Base-by-base conservation (phyloP, 2,113 vertebrate genomes). In the Pagrus major region DNA sequence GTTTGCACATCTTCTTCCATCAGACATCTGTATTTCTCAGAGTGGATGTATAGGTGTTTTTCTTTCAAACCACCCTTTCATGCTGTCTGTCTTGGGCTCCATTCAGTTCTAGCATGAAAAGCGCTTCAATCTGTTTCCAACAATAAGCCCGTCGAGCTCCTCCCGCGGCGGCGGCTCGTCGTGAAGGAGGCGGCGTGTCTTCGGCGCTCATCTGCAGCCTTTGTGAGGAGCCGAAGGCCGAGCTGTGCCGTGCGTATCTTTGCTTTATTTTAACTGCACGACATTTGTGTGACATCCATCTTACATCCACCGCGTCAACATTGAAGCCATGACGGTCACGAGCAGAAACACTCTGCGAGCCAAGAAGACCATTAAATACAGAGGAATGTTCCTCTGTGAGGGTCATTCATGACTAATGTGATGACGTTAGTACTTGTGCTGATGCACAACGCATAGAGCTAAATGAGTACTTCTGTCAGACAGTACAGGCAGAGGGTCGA, bases 401-500 rank as follows among this genome's bases (percentile, higher is more conserved):
- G 25, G 46, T 73, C 60, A 20, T 18, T 71, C 16, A 23, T 23
- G 68, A 49, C 49, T 76, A 66, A 76, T 70, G 39, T 47, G 37
- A 16, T 47, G 68, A 49, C 60, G 63, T 66, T 12, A 14, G 39
- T 64, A 3, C 47, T n/a, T n/a, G n/a, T 5, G 59, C 42, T 66
- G 33, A 49, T 21, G 15, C 21, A 27, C 25, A 14, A 58, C 6
- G 0, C 4, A 25, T 14, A 63, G 20, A 49, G 20, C 23, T 20
- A 35, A 33, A 56, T 44, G 21, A 65, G 60, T 2, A 9, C 9
- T 54, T 31, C 55, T 63, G 25, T 70, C 27, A 44, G 21, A 16
- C 46, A 29, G 33, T 3, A 16, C 18, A 54, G 35, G 23, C 6
- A 51, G 21, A 25, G 1, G 16, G 23, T 61, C 4, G 23, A 41